These are phyloP conservation scores for Agrypnus murinus DNA, from an alignment of 2,888 invertebrate species.

Conservation along the genomic window DNA sequence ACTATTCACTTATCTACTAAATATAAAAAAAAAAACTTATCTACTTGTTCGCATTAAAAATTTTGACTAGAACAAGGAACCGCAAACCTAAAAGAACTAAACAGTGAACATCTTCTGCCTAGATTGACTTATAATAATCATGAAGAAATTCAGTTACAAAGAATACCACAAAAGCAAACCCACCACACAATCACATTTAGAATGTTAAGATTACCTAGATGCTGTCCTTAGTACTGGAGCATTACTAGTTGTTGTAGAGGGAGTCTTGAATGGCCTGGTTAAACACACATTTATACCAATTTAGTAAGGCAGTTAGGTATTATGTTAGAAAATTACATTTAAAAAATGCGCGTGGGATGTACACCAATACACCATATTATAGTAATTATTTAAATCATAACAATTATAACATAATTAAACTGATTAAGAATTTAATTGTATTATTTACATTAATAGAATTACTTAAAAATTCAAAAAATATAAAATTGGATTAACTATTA, in stretches of 20 bases:
- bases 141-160: conserved; percentile 26
- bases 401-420: too few species aligned
- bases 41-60: too few species aligned
- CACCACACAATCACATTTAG: conserved; percentile 51
- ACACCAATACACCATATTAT: too few species aligned
- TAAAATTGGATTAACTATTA: conserved; percentile 21
- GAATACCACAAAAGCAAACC: conserved; percentile 10
- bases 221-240: conserved; percentile 70
- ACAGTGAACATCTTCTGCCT: too few species aligned
- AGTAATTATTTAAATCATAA: neutral
- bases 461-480: neutral
- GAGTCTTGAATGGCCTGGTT: conserved; percentile 69
- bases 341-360: too few species aligned
- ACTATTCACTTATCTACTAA: too few species aligned
- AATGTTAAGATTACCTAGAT: conserved; percentile 68
- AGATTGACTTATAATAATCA: too few species aligned
- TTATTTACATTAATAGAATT: too few species aligned
- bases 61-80: too few species aligned
- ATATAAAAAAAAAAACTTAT: too few species aligned
- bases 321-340: conserved; percentile 16
- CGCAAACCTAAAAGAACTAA: too few species aligned
- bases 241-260: conserved; percentile 69
- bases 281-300: conserved; percentile 58
- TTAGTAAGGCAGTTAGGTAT: conserved; percentile 33
- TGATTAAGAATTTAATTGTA: too few species aligned